phyloP scores from a whole-genome alignment of 2,113 vertebrate genomes.

The Trogon melanurus region DNA sequence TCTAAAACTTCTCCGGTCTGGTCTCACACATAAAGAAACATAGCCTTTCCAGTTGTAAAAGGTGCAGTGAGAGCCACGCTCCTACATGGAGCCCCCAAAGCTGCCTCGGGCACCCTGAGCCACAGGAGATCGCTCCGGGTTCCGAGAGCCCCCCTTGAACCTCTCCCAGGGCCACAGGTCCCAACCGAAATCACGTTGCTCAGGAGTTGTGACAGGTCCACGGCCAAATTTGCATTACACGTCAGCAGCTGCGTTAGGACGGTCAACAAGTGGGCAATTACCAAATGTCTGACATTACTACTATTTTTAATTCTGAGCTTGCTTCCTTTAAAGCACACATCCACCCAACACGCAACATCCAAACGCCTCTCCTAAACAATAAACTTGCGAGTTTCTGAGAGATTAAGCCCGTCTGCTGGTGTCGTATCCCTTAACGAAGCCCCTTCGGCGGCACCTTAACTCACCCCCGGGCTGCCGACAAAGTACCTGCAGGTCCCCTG shows the following conservation, averaged over 20 bases:
- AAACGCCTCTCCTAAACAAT: neutral
- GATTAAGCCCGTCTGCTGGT: slow-evolving; percentile 16
- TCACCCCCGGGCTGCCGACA: neutral
- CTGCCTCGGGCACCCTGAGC: neutral
- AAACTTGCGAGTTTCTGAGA: neutral
- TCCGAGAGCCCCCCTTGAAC: neutral
- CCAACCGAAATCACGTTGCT: neutral
- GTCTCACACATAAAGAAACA: neutral
- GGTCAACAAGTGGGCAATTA: neutral
- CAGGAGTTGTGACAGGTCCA: neutral
- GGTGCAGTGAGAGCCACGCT: rapidly evolving
- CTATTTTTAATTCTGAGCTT: neutral
- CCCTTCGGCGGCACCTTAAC: neutral
- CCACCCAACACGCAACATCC: neutral
- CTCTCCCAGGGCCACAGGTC: too few relatives aligned
- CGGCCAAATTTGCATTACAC: rapidly evolving
- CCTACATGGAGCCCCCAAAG: neutral
- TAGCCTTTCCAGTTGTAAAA: neutral
- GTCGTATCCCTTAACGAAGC: neutral
- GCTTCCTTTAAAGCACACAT: neutral
- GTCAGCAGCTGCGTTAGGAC: rapidly evolving
- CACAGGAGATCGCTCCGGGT: neutral
- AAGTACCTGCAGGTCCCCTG: slow-evolving; percentile 10
- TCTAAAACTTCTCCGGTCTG: neutral
- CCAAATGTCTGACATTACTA: neutral